Percentiles rank a stretch among this genome's conserved stretches.
These are phyloP conservation scores for Eupeodes luniger DNA, from an alignment of 2,888 invertebrate genomes.

Conservation along the genomic window DNA sequence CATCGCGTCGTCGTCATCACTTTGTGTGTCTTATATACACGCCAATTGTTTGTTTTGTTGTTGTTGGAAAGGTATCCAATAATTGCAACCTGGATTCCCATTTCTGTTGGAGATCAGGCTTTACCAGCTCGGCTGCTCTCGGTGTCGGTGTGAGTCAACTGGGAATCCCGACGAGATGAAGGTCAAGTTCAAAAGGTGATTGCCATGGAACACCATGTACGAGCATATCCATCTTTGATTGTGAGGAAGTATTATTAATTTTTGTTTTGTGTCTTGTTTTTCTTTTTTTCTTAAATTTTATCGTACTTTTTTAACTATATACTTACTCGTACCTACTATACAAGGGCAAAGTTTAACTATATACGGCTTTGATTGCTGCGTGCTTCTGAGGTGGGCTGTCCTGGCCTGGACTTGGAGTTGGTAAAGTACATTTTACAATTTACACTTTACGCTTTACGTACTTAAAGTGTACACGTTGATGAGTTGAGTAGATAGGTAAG, in stretches of 20 bases:
- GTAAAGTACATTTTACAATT: neutral
- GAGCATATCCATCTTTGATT: neutral
- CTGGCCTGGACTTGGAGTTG: neutral
- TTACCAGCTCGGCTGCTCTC: neutral
- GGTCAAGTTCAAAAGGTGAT: constrained; percentile 76
- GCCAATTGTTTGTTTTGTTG: constrained; percentile 44
- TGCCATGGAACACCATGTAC: constrained; percentile 48
- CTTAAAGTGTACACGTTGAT: constrained; percentile 17
- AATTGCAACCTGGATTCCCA: constrained; percentile 56
- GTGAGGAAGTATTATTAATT: constrained; percentile 46
- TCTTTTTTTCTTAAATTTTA: neutral
- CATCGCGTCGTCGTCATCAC: constrained; percentile 18
- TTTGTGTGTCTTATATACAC: constrained; percentile 4
- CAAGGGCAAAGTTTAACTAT: constrained; percentile 71
- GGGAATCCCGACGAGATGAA: constrained; percentile 59
- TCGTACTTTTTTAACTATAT: neutral
- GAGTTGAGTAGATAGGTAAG: neutral
- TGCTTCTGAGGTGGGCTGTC: constrained; percentile 46
- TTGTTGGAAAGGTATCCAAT: neutral
- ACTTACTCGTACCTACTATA: neutral
- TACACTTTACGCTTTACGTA: constrained; percentile 8
- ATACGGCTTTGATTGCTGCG: constrained; percentile 47
- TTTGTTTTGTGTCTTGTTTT: neutral
- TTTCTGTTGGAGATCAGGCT: constrained; percentile 25
- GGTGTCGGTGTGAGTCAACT: neutral